Percentiles rank a stretch among this genome's conserved stretches.
Evolutionary conservation across 2,797 vertebrate species (phyloP).

Genomic region (Ambastaia sidthimunki): DNA sequence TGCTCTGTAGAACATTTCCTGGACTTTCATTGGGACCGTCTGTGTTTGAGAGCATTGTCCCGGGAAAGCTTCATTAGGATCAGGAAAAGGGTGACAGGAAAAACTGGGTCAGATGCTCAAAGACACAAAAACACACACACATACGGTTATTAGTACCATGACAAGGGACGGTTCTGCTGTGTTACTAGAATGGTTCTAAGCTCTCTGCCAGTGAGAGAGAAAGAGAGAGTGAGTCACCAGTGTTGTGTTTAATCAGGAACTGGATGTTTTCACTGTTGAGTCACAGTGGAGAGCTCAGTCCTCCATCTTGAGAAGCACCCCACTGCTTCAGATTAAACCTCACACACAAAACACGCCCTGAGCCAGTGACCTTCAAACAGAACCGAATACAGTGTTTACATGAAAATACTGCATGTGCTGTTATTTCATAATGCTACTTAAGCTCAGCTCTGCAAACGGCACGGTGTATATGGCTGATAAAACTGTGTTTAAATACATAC

Average conservation of each 20-base stretch:
- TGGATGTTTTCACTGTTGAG: conserved; percentile 45
- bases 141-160: conserved; percentile 32
- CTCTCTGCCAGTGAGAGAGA: conserved; percentile 24
- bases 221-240: conserved; percentile 34
- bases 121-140: conserved; percentile 31
- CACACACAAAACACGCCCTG: conserved; percentile 15
- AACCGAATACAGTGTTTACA: not conserved
- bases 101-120: conserved; percentile 60
- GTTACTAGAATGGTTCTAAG: conserved; percentile 46
- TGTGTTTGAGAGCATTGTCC: conserved; percentile 49
- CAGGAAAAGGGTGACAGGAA: conserved; percentile 45
- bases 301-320: conserved; percentile 49
- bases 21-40: conserved; percentile 25
- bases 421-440: not conserved
- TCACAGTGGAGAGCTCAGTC: conserved; percentile 25
- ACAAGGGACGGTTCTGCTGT: conserved; percentile 44
- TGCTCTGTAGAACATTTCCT: conserved; percentile 12
- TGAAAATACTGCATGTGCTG: not conserved
- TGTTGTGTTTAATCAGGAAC: conserved; percentile 43
- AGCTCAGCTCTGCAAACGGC: not conserved
- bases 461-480: not conserved
- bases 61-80: conserved; percentile 55
- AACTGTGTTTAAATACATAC: not conserved
- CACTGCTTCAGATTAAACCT: conserved; percentile 29
- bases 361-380: not conserved